Evolutionary conservation across 2,888 invertebrate species (phyloP), one percentile per base, ranked within the genome.

Genomic region (Eupithecia subfuscata): DNA sequence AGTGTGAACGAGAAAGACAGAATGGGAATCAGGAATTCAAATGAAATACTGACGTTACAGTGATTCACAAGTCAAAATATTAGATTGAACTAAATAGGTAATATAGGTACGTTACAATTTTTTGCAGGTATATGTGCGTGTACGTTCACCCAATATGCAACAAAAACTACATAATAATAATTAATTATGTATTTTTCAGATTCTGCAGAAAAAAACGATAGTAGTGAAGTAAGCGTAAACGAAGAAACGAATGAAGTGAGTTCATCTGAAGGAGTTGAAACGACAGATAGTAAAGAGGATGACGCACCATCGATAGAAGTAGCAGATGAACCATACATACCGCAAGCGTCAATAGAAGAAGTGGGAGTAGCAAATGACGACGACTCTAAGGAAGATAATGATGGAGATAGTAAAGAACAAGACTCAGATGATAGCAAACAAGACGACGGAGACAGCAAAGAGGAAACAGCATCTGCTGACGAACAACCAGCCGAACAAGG

Each of bases 151-250:
- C 12, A 22, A 56, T 4, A 22, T 56, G 56, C 22, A 64, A 64
- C 3, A 2, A 8, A 0, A 64, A 18, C 18, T 18, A 48, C 2
- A 18, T n/a, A 8, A 48, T n/a, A 8, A 48, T 18, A 48, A 8
- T 48, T n/a, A n/a, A 8, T 22, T 22, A 3, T 5, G 52, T 34
- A 8, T 40, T 64, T 76, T 52, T 80, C 89, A 95, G 94, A 93
- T 89, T 92, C 94, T 87, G 88, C 88, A 83, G 94, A 93, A 89
- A 94, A 94, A 90, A 91, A 91, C 90, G 93, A 93, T 84, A 95
- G 95, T 89, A 92, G 90, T 91, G 95, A 95, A 92, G 89, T 91
- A 85, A 92, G 90, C 85, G 87, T 93, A 84, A 91, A 91, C 83
- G 90, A 92, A 85, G 91, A 92, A 85, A 90, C 92, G 88, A 92